Evolutionary conservation across 2,888 invertebrate species (phyloP).

Genomic region (Sesia apiformis): DNA sequence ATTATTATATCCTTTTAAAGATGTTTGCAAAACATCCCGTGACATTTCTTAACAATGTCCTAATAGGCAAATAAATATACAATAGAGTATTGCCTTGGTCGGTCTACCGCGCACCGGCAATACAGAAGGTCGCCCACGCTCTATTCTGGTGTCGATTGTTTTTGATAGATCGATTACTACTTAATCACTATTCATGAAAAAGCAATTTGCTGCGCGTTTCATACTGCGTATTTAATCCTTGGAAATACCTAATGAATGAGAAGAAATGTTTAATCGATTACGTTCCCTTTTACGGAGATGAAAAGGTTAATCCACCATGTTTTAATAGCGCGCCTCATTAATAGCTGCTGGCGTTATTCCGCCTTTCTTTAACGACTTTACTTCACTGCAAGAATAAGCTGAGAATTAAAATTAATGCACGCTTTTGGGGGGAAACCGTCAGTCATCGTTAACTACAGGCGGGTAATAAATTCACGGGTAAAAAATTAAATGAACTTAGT

Average conservation of each 20-base stretch:
- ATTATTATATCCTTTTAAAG: too few species aligned
- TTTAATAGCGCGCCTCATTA: conserved; percentile 11
- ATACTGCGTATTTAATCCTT: not conserved
- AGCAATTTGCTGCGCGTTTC: not conserved
- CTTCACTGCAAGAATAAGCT: not conserved
- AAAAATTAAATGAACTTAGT: not conserved
- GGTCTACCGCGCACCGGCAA: conserved; percentile 26
- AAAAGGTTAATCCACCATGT: conserved; percentile 7
- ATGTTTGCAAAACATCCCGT: conserved; percentile 6
- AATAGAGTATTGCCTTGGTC: conserved; percentile 25
- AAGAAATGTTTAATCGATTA: not conserved
- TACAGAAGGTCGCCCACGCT: conserved; percentile 32
- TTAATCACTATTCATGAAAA: not conserved
- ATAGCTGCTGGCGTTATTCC: conserved; percentile 9
- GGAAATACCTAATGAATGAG: not conserved
- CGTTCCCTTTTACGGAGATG: not conserved
- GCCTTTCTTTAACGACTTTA: not conserved
- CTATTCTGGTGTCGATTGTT: conserved; percentile 34
- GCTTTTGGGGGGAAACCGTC: conserved; percentile 12
- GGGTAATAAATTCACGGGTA: not conserved
- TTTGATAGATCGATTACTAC: conserved; percentile 18
- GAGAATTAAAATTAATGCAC: conserved; percentile 2
- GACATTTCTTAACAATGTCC: conserved; percentile 5
- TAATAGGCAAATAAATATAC: conserved; percentile 10
- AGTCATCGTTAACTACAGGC: conserved; percentile 15